Evolutionary conservation across 1,140 invertebrate species (phyloP).

Genomic region (Drosophila neocordata): DNA sequence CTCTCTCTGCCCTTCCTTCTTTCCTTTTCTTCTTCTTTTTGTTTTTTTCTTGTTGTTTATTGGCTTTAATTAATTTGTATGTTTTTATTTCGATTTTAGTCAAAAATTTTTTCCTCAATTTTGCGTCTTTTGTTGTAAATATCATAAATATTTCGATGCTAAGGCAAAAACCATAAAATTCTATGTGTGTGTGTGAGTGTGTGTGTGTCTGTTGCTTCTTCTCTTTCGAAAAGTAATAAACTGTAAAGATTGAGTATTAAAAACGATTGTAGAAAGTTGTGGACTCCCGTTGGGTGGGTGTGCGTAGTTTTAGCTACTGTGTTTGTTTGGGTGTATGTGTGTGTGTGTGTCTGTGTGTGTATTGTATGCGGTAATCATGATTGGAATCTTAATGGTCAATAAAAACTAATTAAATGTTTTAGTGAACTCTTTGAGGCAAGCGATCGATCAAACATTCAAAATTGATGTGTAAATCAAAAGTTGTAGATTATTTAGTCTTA

Average conservation of each 20-base stretch:
- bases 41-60: constrained; percentile 48
- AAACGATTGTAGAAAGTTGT: constrained; percentile 48
- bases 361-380: constrained; percentile 46
- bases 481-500: constrained; percentile 30
- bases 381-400: constrained; percentile 74
- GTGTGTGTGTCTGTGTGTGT: constrained; percentile 24
- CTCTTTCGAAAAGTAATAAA: constrained; percentile 61
- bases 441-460: constrained; percentile 62
- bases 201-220: too few relatives aligned
- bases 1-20: not conserved
- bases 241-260: constrained; percentile 39
- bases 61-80: constrained; percentile 80
- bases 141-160: constrained; percentile 75
- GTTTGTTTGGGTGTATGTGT: constrained; percentile 42
- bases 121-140: constrained; percentile 69
- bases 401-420: constrained; percentile 72
- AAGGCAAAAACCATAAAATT: constrained; percentile 50
- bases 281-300: constrained; percentile 42
- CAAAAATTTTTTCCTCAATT: constrained; percentile 42
- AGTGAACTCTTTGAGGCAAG: constrained; percentile 15
- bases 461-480: constrained; percentile 62
- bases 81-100: constrained; percentile 77
- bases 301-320: constrained; percentile 54
- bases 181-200: too few relatives aligned
- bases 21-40: not conserved